Conservation (phyloP, 2,797 vertebrate species). For the Sarcophilus harrisii region DNA sequence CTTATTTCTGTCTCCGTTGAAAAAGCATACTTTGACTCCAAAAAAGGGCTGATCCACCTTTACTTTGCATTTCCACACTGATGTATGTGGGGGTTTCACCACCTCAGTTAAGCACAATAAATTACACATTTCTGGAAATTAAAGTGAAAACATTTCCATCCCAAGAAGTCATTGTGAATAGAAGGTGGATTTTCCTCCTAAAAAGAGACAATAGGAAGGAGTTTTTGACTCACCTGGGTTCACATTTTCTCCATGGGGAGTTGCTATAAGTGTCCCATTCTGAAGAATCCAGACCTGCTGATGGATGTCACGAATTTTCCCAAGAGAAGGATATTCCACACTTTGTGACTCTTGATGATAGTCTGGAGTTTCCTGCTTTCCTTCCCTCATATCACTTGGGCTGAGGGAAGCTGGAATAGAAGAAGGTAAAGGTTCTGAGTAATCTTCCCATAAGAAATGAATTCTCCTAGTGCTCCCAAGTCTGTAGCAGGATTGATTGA, state of each 20-base stretch:
- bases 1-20: not conserved
- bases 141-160: not conserved
- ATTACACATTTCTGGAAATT: not conserved
- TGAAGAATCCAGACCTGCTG: slow-evolving; percentile 56
- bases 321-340: fast-evolving
- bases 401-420: not conserved
- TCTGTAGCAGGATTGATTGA: not conserved
- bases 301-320: slow-evolving; percentile 51
- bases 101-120: not conserved
- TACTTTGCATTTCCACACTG: not conserved
- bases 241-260: not conserved
- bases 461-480: not conserved
- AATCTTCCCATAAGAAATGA: not conserved
- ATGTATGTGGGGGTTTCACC: not conserved
- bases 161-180: not conserved
- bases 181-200: not conserved
- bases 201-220: not conserved
- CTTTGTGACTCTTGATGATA: fast-evolving
- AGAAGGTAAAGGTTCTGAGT: not conserved
- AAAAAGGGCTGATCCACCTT: not conserved
- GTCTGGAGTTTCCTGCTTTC: not conserved
- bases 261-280: slow-evolving; percentile 17
- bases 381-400: not conserved
- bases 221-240: slow-evolving; percentile 38
- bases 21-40: not conserved